These are phyloP conservation scores for Myiopsitta monachus DNA, from an alignment of 2,113 vertebrate species.

Conservation along the genomic window DNA sequence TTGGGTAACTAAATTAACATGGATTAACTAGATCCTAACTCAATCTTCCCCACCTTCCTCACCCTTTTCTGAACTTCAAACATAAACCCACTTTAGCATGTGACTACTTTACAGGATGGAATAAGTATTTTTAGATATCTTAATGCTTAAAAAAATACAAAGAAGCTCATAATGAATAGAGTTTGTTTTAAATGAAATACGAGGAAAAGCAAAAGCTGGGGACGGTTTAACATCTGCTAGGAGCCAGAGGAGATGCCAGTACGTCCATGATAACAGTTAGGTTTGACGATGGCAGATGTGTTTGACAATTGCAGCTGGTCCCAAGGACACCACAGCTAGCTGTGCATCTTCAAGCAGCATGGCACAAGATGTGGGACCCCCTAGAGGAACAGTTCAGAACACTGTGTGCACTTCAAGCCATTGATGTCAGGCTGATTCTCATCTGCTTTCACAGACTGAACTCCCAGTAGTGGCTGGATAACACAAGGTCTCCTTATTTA, in stretches of 20 bases:
- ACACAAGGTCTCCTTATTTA: background rate
- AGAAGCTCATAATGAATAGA: background rate
- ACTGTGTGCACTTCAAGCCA: background rate
- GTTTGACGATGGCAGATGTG: background rate
- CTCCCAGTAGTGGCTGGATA: background rate
- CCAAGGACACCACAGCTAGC: background rate
- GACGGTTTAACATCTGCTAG: background rate
- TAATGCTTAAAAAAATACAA: background rate
- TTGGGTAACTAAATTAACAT: too few relatives aligned
- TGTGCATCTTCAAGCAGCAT: rapidly evolving
- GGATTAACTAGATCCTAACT: background rate
- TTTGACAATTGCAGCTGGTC: background rate
- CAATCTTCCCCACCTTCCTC: background rate
- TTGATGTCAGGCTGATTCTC: background rate
- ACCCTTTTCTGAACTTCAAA: background rate
- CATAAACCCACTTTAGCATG: background rate
- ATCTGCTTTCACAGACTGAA: background rate
- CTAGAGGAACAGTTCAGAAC: rapidly evolving
- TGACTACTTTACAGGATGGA: background rate
- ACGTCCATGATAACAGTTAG: rapidly evolving
- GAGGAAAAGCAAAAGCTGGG: background rate
- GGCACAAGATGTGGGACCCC: rapidly evolving
- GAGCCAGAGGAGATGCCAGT: background rate
- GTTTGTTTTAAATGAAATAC: background rate
- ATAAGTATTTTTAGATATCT: background rate